A percentile compares a stretch with the other conserved stretches of the same genome.
phyloP scores from a whole-genome alignment of 2,888 invertebrate species.

The Acanthosepion esculentum region DNA sequence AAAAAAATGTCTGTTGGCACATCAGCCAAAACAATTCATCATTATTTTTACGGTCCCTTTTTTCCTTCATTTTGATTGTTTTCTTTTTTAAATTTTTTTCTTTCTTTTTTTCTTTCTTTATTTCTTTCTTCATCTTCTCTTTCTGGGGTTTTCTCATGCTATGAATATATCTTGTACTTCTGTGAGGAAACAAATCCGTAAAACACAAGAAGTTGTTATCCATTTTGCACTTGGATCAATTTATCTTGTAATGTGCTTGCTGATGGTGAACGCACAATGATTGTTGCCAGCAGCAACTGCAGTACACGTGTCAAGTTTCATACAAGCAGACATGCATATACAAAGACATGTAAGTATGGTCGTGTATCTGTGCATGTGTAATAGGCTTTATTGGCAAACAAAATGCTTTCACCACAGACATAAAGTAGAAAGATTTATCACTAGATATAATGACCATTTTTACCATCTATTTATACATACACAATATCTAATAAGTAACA shows the following conservation, averaged over 20 bases:
- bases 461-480: neutral
- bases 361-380: neutral
- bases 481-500: neutral
- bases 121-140: no score
- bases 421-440: neutral
- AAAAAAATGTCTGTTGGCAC: no score
- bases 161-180: neutral
- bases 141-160: neutral
- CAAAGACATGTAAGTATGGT: neutral
- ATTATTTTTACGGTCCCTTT: neutral
- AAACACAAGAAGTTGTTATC: conserved; percentile 33
- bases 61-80: neutral
- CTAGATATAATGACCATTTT: neutral
- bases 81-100: no score
- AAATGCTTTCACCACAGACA: neutral
- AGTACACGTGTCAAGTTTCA: no score
- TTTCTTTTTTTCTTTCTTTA: no score
- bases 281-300: no score
- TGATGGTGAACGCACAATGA: neutral
- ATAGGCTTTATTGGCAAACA: neutral
- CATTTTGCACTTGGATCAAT: neutral
- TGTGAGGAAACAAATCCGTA: neutral
- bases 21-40: neutral
- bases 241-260: neutral
- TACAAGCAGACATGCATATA: neutral